Evolutionary conservation across 2,888 invertebrate species (phyloP), one percentile per base, ranked within the genome.

Genomic region (Hypena proboscidalis): DNA sequence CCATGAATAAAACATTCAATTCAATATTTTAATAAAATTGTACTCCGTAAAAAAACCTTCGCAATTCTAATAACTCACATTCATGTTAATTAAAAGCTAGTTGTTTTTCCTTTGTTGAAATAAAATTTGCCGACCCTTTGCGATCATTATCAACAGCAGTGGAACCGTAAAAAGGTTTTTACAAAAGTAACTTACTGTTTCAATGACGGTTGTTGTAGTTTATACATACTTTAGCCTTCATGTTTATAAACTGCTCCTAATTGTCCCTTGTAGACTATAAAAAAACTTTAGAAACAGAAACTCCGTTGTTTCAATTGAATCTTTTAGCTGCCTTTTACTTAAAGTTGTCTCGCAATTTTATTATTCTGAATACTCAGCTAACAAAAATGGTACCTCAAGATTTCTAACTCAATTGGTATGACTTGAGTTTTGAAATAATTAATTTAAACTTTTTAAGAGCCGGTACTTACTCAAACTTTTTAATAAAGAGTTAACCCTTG

Each of bases 81-180:
- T n/a, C n/a, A n/a, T n/a, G 3, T 17, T 17, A 17, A 3, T 4
- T 3, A 3, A 17, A 17, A 5, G 17, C 6, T 25, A 23, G 25
- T 11, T 25, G 7, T 25, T 11, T 11, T 27, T 25, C 2, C 2
- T n/a, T n/a, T n/a, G n/a, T n/a, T n/a, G n/a, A n/a, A 5, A 17
- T 7, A 22, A n/a, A 22, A 22, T 22, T 22, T 23, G 4, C 6
- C 11, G 3, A 7, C 9, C 20, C 20, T 26, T 36, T 27, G n/a
- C 7, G 26, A 52, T 42, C 27, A 46, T 53, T 40, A 55, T 38
- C 36, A 25, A 27, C 22, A 31, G 44, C 27, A 25, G 29, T 26
- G 5, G 39, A 44, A 35, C 25, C 33, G n/a, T n/a, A 19, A 32
- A 13, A 9, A 27, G 19, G 36, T 27, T 43, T 55, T 47, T 47